Base-by-base conservation (phyloP, 1,140 invertebrate species). In the Rhyacophila brunnea region DNA sequence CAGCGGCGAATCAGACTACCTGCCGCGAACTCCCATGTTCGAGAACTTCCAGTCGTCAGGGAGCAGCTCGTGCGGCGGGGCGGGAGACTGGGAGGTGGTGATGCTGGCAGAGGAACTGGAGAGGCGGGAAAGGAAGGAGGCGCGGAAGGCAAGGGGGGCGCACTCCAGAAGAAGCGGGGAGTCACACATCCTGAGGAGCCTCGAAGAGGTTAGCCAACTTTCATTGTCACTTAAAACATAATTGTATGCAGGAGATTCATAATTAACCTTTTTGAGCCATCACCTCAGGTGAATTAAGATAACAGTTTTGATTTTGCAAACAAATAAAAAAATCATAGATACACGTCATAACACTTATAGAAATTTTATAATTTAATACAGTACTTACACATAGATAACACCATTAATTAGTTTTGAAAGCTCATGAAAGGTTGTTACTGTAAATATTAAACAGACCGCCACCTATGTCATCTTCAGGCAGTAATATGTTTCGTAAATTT, bases 31-130 rank as follows among this genome's bases (percentile, higher is more conserved):
- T 18, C 75, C 75, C 3, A 70, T 75, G 13, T 77, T 79, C 28
- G 77, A 79, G 60, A 74, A 77, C 43, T 79, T 79, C 51, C 49
- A 57, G 13, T 43, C 38, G 0, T 54, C 56, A 17, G 70, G 70
- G 2, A 62, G 67, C 15, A 74, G 72, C 56, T 65, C 76, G 19
- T 63, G 68, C 1, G 71, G 72, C 3, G 75, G 77, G 7, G 81
- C 81, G 44, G 83, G 84, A 64, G 85, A 91, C 60, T 91, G 89
- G 89, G 89, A 92, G 70, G 83, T 90, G 0, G 80, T 85, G 66
- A 87, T 91, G 86, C 71, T 91, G 17, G 88, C 87, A 0, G 80
- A 87, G 49, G 84, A 90, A 67, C 78, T 91, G 62, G 86, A 88
- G 48, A 80, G 79, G 65, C 79, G 72, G 65, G 83, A 81, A 69